Base-by-base conservation (phyloP, 92 coral and sea anemone species). In the Actinostola sp. region DNA sequence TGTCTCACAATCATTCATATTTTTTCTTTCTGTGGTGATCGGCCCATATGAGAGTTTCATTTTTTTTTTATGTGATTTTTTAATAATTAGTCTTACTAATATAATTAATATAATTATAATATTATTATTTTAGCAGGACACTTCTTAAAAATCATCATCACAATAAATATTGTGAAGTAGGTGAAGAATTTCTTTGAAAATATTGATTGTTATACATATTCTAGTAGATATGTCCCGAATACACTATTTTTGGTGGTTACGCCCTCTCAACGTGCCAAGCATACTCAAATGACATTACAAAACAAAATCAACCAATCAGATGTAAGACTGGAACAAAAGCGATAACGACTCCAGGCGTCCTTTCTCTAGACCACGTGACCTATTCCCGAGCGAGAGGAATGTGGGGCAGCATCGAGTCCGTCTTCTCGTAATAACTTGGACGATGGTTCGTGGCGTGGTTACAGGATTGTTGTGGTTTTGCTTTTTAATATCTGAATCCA, bases 251-350 rank as follows among this genome's bases (percentile, higher is more conserved):
- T 35, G 16, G 13, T 36, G n/a, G 30, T 16, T 31, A 46, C 72
- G 72, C 72, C 72, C 63, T 25, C 19, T 30, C 43, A 14, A 48
- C 72, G 56, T 68, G 57, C 74, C 62, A 42, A 68, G 29, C 74
- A 68, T 68, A 50, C 62, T 68, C 38, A 38, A 42, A 2, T 35
- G 38, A 61, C 34, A n/a, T n/a, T n/a, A 20, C 31, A 61, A 66
- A 33, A 48, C 59, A 75, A 64, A 36, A 52, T 30, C 7, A 32
- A 41, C 81, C 81, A 75, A 75, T 75, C 55, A 75, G 24, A 23
- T 9, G 4, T 52, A 44, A 75, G 81, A 10, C 29, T 35, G 17
- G 11, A 33, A 71, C 45, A 53, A 29, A 43, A 29, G 58, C 24
- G 66, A 45, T 38, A 33, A 17, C 66, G 46, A 57, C 30, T 35